Evolutionary conservation across 2,888 invertebrate genomes (phyloP).

Genomic region (Chymomyza fuscimana): DNA sequence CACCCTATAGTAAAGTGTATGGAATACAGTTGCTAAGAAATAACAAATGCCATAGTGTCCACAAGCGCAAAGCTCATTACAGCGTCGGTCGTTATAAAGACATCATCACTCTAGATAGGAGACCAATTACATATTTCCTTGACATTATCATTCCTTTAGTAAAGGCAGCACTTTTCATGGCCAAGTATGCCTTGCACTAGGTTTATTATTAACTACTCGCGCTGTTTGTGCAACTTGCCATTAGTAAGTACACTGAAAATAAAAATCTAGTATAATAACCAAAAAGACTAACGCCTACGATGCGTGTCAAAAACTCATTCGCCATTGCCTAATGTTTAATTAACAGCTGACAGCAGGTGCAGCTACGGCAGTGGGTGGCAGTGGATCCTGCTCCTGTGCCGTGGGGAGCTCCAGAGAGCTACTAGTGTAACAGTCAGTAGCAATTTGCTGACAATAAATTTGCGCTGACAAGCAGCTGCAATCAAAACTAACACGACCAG

Average conservation of each 20-base stretch:
- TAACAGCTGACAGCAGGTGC: constrained; percentile 9
- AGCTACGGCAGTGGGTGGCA: neutral
- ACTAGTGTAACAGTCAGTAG: neutral
- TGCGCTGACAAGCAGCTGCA: constrained; percentile 1
- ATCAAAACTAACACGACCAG: neutral
- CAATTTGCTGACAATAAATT: constrained; percentile 16
- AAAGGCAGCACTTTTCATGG: too few relatives aligned
- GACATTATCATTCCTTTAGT: too few relatives aligned
- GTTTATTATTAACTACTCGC: too few relatives aligned
- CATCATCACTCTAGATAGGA: too few relatives aligned
- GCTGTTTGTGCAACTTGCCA: too few relatives aligned
- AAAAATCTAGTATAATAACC: neutral
- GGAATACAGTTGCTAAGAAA: too few relatives aligned
- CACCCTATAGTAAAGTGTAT: too few relatives aligned
- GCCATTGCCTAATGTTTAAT: constrained; percentile 12
- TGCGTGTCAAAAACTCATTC: constrained; percentile 13
- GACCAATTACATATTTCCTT: too few relatives aligned
- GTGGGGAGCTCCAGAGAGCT: neutral
- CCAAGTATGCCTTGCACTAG: too few relatives aligned
- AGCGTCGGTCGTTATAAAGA: too few relatives aligned
- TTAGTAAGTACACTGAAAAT: neutral
- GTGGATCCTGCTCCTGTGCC: neutral
- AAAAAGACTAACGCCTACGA: neutral
- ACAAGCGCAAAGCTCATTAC: too few relatives aligned
- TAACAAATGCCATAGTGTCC: too few relatives aligned